Percentiles rank a stretch among this genome's conserved stretches.
phyloP scores from a whole-genome alignment of 2,797 vertebrate species.

The Sciurus carolinensis region DNA sequence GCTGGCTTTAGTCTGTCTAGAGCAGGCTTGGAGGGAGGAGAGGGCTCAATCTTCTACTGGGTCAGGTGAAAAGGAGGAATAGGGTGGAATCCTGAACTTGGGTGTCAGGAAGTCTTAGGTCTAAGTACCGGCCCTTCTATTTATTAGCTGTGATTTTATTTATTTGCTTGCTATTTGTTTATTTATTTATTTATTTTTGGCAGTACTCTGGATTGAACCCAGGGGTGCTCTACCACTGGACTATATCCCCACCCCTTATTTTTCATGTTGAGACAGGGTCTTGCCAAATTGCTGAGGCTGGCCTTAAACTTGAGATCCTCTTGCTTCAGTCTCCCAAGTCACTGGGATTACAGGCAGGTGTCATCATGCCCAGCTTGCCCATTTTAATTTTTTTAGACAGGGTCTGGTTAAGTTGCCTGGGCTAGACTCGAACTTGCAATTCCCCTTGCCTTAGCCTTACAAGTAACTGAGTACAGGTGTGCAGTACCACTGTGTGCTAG shows the following conservation, averaged over 20 bases:
- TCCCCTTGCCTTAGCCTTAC: not conserved
- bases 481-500: not conserved
- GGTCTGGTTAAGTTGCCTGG: not conserved
- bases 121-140: not conserved
- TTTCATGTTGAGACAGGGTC: not conserved
- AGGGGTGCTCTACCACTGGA: not conserved
- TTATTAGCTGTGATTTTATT: not conserved
- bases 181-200: not conserved
- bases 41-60: not conserved
- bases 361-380: not conserved
- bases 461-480: not conserved
- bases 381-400: too few relatives aligned
- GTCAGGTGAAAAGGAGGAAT: not conserved
- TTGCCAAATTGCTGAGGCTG: not conserved
- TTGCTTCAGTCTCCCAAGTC: not conserved
- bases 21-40: not conserved
- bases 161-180: too few relatives aligned
- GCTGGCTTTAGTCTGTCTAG: fast-evolving
- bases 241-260: not conserved
- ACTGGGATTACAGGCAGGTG: not conserved
- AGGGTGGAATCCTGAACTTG: not conserved
- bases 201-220: not conserved
- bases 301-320: not conserved
- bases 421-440: not conserved
- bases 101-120: not conserved